Evolutionary conservation across 2,888 invertebrate species (phyloP).

Genomic region (Troilus luridus): DNA sequence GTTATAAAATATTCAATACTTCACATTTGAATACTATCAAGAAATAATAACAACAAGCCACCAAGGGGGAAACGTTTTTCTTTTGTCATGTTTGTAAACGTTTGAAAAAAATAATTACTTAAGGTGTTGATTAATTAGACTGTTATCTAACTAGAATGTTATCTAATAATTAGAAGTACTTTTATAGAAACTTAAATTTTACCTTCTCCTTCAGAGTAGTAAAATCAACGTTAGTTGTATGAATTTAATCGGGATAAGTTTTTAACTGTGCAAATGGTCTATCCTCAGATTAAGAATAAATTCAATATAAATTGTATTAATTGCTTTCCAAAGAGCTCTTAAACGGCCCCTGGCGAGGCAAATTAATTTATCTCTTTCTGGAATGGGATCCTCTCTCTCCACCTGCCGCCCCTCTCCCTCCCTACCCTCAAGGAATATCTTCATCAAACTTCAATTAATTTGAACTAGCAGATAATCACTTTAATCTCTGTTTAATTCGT

Average conservation of each 20-base stretch:
- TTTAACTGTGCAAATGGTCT: neutral
- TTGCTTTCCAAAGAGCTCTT: neutral
- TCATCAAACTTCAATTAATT: conserved; percentile 38
- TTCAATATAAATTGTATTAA: conserved; percentile 7
- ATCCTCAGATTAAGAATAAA: neutral
- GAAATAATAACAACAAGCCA: too few relatives aligned
- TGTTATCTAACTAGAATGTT: too few relatives aligned
- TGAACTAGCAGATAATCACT: neutral
- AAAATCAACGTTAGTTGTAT: neutral
- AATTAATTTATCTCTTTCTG: conserved; percentile 27
- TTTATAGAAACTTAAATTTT: too few relatives aligned
- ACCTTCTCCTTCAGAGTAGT: too few relatives aligned
- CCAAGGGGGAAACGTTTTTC: too few relatives aligned
- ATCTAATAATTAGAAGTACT: too few relatives aligned
- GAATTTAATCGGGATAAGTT: neutral
- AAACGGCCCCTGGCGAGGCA: neutral
- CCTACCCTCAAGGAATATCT: neutral
- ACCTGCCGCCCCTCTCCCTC: neutral
- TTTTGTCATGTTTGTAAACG: too few relatives aligned
- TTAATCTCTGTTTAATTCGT: neutral
- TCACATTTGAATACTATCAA: too few relatives aligned
- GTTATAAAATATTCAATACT: too few relatives aligned
- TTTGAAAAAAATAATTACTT: too few relatives aligned
- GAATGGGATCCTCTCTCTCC: neutral
- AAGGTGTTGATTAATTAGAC: too few relatives aligned